phyloP scores from a whole-genome alignment of 2,113 vertebrate species.

The Carassius auratus region DNA sequence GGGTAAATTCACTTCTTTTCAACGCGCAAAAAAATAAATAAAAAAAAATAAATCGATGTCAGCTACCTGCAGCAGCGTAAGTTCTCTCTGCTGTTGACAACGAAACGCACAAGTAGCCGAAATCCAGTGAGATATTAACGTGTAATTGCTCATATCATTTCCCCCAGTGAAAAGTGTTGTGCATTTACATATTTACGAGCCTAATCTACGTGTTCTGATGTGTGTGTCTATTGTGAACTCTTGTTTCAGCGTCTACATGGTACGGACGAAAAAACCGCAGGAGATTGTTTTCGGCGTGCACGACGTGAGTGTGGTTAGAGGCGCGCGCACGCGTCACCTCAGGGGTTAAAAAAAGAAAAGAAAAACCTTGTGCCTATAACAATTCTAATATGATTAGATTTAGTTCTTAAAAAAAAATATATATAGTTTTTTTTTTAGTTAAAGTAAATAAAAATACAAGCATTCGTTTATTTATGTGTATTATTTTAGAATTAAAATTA shows the following conservation, averaged over 20 bases:
- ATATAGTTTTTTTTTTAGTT: neutral
- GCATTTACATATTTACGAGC: neutral
- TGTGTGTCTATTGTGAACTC: neutral
- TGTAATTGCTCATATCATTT: neutral
- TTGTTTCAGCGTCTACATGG: neutral
- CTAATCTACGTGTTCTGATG: neutral
- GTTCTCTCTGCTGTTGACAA: neutral
- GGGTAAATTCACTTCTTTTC: neutral
- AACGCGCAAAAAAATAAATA: neutral
- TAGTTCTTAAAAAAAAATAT: neutral
- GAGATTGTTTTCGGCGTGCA: conserved; percentile 37
- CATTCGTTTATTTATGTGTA: neutral
- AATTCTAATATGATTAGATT: neutral
- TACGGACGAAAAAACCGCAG: neutral
- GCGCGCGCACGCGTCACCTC: conserved; percentile 46
- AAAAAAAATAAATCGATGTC: neutral
- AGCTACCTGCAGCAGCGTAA: neutral
- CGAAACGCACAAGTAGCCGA: neutral
- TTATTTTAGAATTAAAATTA: neutral
- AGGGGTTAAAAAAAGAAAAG: neutral
- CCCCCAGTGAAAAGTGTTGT: neutral
- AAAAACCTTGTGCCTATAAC: neutral
- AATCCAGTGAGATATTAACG: neutral
- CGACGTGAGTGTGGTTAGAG: conserved; percentile 35
- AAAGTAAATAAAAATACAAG: neutral